Evolutionary conservation across 2,888 invertebrate genomes (phyloP).

Genomic region (Megamerina dolium): DNA sequence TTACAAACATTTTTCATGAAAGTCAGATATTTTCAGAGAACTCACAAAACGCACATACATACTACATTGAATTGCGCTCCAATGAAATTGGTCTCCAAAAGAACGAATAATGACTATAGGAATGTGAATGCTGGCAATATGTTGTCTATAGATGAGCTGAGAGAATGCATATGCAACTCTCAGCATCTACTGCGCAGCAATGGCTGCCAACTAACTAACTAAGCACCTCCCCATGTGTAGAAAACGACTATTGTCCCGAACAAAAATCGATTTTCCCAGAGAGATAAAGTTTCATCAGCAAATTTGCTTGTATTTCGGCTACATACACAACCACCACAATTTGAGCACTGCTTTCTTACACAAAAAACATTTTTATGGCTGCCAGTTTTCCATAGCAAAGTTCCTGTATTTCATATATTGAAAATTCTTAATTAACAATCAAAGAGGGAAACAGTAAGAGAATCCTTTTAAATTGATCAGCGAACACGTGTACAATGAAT

Average conservation of each 20-base stretch:
- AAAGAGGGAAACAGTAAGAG: too few relatives aligned
- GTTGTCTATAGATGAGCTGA: constrained; percentile 5
- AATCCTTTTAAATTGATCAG: too few relatives aligned
- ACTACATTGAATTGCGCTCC: too few relatives aligned
- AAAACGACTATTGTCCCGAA: background rate
- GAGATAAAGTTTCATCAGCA: constrained; percentile 17
- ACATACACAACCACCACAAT: background rate
- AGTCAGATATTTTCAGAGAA: too few relatives aligned
- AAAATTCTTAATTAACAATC: too few relatives aligned
- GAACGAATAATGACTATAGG: too few relatives aligned
- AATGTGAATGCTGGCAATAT: background rate
- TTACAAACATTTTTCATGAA: too few relatives aligned
- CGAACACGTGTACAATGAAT: too few relatives aligned
- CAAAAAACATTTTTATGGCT: constrained; percentile 16
- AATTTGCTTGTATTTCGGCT: background rate
- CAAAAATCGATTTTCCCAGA: constrained; percentile 25
- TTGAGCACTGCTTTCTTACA: background rate
- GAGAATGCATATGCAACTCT: too few relatives aligned
- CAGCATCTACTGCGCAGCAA: constrained; percentile 20
- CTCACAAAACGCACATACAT: too few relatives aligned
- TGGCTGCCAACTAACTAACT: constrained; percentile 15
- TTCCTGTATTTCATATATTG: constrained; percentile 22
- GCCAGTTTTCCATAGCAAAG: constrained; percentile 13
- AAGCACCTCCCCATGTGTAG: constrained; percentile 15
- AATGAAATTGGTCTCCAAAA: too few relatives aligned